Evolutionary conservation across 1,140 invertebrate species (phyloP), one percentile per base, ranked within the genome.

Genomic region (Megalopta genalis): DNA sequence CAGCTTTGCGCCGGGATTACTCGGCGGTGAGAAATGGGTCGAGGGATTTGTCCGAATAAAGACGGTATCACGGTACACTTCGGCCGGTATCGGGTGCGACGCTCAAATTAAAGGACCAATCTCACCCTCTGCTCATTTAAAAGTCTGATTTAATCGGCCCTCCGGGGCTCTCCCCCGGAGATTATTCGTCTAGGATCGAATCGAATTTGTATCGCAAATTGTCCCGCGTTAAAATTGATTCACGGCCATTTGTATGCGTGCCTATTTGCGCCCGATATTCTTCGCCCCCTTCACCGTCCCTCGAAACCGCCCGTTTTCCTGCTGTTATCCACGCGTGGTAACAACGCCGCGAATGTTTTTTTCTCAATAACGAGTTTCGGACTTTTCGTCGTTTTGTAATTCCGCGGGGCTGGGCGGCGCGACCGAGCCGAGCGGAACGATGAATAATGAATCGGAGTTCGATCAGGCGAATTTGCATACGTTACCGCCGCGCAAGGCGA

Each of bases 381-480:
- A 82, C 62, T 54, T 71, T 71, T 83, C 76, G 75, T 83, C 83
- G 83, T 83, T 80, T 83, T 62, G 74, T 84, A 84, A 84, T 83
- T 52, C 69, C 60, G 39, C 16, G 59, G 46, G 46, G 66, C 77
- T 65, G 32, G 32, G 1, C 32, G 32, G 4, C 32, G 49, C 75
- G 79, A 65, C 39, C 66, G 83, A 76, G 52, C 57, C 76, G 68
- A 82, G 69, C 80, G 70, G 59, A 66, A 76, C 76, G 78, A 82
- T 86, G 81, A 87, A 87, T 75, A 86, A 87, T 87, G 85, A 83
- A 87, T 87, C 81, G 79, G 72, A 76, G 68, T 79, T 80, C 79
- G 82, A 82, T 86, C 80, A 84, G 25, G 71, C 32, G 66, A 60
- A 87, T 87, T 87, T 86, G 82, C 84, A 87, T 87, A 52, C 54